These are phyloP conservation scores for Anomalospiza imberbis DNA, from an alignment of 2,797 vertebrate species.

Conservation along the genomic window DNA sequence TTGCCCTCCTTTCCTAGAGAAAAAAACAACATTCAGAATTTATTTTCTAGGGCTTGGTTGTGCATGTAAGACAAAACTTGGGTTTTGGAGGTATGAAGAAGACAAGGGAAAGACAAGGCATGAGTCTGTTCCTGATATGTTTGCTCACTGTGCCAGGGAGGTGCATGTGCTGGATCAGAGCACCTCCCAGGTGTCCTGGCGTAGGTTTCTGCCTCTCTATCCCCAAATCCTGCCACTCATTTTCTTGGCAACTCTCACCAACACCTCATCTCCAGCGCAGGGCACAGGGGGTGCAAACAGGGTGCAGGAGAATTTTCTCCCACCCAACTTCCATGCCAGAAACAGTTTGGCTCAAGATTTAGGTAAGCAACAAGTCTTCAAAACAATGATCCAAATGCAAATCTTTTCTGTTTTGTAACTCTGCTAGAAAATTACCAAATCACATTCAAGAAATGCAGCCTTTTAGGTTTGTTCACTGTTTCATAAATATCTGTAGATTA, in stretches of 20 bases:
- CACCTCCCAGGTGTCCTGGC: conserved; percentile 15
- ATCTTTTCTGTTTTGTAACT: conserved; percentile 3
- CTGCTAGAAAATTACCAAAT: not conserved
- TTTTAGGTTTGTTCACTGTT: conserved; percentile 20
- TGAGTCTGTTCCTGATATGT: not conserved
- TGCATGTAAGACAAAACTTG: not conserved
- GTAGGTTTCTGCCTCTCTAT: not conserved
- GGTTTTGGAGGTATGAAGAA: not conserved
- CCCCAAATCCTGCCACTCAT: not conserved
- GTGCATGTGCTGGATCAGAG: not conserved
- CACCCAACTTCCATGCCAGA: not conserved
- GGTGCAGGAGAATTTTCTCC: not conserved
- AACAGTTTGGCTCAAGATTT: not conserved
- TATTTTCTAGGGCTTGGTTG: not conserved
- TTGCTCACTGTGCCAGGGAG: not conserved
- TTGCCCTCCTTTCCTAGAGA: not conserved
- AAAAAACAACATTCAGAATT: not conserved
- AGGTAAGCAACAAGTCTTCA: not conserved
- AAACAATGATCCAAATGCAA: not conserved
- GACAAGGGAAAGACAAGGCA: not conserved
- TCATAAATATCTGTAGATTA: conserved; percentile 10
- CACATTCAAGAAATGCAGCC: not conserved
- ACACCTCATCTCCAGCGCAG: not conserved
- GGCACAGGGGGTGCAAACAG: not conserved
- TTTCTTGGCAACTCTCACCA: conserved; percentile 7